Evolutionary conservation across 1,140 invertebrate species (phyloP), one percentile per base, ranked within the genome.

Genomic region (Aphaenogaster ashmeadi): DNA sequence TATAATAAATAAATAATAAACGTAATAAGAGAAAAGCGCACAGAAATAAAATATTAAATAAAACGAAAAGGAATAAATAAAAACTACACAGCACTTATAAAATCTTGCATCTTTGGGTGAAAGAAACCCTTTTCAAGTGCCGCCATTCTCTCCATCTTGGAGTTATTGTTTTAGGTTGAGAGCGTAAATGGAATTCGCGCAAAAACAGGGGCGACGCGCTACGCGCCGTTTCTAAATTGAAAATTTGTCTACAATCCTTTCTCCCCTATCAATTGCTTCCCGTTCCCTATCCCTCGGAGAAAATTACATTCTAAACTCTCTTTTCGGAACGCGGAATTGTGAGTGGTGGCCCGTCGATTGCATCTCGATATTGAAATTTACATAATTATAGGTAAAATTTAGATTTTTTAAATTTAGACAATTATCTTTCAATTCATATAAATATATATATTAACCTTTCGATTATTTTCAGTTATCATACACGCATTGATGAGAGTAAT

Each of bases 161-260:
- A 83, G 11, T 83, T 72, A 72, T 81, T 44, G 54, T 83, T 36
- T 83, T 60, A 83, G 27, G 75, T 54, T 54, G 71, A 72, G 56
- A 83, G 86, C 84, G 79, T 85, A 92, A 92, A 93, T 91, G 90
- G 90, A 91, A 93, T 91, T 89, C 87, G 81, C 75, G 77, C 75
- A 87, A 81, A 92, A 91, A 92, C 75, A 78, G 18, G n/a, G 9
- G n/a, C 27, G n/a, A 15, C 18, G 6, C 21, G 27, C 27, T 80
- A 80, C 15, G 78, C 36, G 36, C 11, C 66, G n/a, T 92, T 74
- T 72, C 85, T 84, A 90, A 92, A 87, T 92, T 91, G 91, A 87
- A 93, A 92, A 91, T 93, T 91, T 75, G 66, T 56, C 38, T 2
- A 69, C 54, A 75, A 81, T 80, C 80, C 66, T 91, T 60, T 89